Conservation (phyloP, 2,888 invertebrate genomes). For the Tinea semifulvella region DNA sequence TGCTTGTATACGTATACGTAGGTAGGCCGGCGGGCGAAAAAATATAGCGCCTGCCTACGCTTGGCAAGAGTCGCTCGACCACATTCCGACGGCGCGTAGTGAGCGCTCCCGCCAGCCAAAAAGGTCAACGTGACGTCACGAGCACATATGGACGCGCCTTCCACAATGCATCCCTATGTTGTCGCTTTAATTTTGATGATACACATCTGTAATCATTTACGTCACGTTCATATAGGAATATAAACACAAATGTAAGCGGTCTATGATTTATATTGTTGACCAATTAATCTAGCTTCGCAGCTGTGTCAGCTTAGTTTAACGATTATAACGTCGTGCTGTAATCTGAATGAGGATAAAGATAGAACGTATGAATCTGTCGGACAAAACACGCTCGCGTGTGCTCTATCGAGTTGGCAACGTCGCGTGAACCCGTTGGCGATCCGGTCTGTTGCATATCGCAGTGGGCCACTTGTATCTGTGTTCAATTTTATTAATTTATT, state of each 20-base stretch:
- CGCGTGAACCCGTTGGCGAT: constrained; percentile 29
- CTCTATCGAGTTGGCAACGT: constrained; percentile 46
- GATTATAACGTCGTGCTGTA: background rate
- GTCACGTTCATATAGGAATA: too few relatives aligned
- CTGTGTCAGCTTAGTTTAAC: background rate
- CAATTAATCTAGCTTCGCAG: background rate
- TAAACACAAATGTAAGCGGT: too few relatives aligned
- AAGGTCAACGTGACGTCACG: constrained; percentile 63
- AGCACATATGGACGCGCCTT: constrained; percentile 7
- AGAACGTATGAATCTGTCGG: background rate
- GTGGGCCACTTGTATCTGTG: constrained; percentile 36
- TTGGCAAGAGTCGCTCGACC: constrained; percentile 47
- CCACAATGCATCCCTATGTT: background rate
- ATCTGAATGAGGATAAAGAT: constrained; percentile 1
- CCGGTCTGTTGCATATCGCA: constrained; percentile 26
- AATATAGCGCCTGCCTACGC: constrained; percentile 62
- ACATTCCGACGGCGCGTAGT: constrained; percentile 56
- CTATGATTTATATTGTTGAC: too few relatives aligned
- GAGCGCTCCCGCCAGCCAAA: constrained; percentile 37
- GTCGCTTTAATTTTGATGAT: too few relatives aligned
- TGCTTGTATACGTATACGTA: constrained; percentile 59
- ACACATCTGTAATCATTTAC: too few relatives aligned
- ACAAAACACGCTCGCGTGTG: too few relatives aligned
- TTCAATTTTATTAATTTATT: constrained; percentile 30
- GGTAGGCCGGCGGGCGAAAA: constrained; percentile 54